These are phyloP conservation scores for Saccopteryx bilineata DNA, from an alignment of 2,113 vertebrate genomes.

Conservation along the genomic window DNA sequence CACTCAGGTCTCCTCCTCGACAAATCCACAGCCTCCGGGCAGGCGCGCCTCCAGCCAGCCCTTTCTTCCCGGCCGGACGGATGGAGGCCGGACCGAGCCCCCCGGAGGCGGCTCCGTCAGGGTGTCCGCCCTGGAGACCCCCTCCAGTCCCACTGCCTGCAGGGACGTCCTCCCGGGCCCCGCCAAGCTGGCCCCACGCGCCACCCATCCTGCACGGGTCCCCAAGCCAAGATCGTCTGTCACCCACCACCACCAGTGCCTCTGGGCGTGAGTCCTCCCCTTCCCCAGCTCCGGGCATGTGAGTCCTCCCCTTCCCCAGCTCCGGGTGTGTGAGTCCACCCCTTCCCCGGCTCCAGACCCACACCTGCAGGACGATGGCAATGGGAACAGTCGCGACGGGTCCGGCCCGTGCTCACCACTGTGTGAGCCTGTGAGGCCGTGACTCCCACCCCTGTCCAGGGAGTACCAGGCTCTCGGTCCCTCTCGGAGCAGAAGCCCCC, in stretches of 20 bases:
- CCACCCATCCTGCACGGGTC: accelerated
- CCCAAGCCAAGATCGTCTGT: accelerated
- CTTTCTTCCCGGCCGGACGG: accelerated
- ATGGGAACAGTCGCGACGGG: accelerated
- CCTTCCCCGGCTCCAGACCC: neutral
- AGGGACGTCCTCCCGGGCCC: accelerated
- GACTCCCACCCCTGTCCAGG: neutral
- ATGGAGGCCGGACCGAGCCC: neutral
- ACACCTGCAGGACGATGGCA: accelerated
- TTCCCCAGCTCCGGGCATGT: too few species aligned
- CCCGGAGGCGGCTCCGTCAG: neutral
- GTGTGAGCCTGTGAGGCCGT: accelerated
- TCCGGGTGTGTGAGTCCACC: too few species aligned
- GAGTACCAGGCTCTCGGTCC: neutral
- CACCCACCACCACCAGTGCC: accelerated
- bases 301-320: too few species aligned
- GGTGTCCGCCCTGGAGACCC: too few species aligned
- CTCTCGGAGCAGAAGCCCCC: too few species aligned
- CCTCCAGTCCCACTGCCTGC: too few species aligned
- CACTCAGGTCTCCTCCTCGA: accelerated
- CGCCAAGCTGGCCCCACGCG: accelerated
- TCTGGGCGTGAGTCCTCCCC: too few species aligned
- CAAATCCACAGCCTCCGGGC: neutral
- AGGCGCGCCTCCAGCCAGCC: neutral
- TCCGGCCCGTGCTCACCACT: accelerated